phyloP scores from a whole-genome alignment of 2,888 invertebrate species.

The Tuta absoluta region DNA sequence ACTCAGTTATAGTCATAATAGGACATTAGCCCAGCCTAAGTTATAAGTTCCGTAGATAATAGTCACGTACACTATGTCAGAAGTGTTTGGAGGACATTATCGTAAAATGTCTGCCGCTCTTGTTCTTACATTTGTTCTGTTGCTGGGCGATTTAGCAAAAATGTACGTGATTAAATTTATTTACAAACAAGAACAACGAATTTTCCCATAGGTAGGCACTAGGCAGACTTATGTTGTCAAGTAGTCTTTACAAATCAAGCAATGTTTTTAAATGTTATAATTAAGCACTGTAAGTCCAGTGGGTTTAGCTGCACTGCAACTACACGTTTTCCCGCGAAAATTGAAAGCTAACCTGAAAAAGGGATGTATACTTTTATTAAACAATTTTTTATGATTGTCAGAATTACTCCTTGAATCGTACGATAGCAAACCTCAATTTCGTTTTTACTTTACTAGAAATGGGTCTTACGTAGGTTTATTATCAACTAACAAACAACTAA shows the following conservation, averaged over 20 bases:
- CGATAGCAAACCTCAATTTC: too few species aligned
- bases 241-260: too few species aligned
- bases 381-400: too few species aligned
- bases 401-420: too few species aligned
- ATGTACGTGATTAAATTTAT: background rate
- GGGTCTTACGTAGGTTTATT: background rate
- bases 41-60: background rate
- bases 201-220: too few species aligned
- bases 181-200: background rate
- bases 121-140: background rate
- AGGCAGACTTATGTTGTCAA: too few species aligned
- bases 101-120: conserved; percentile 1
- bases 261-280: too few species aligned
- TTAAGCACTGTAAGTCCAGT: too few species aligned
- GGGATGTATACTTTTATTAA: too few species aligned
- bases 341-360: too few species aligned
- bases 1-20: background rate
- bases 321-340: too few species aligned
- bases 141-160: background rate
- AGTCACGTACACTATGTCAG: background rate
- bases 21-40: background rate
- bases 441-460: background rate
- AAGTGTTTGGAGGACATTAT: background rate
- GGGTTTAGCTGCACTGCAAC: too few species aligned
- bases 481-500: background rate